Evolutionary conservation across 2,888 invertebrate genomes (phyloP), one percentile per base, ranked within the genome.

Genomic region (Himalopsyche tibetana): DNA sequence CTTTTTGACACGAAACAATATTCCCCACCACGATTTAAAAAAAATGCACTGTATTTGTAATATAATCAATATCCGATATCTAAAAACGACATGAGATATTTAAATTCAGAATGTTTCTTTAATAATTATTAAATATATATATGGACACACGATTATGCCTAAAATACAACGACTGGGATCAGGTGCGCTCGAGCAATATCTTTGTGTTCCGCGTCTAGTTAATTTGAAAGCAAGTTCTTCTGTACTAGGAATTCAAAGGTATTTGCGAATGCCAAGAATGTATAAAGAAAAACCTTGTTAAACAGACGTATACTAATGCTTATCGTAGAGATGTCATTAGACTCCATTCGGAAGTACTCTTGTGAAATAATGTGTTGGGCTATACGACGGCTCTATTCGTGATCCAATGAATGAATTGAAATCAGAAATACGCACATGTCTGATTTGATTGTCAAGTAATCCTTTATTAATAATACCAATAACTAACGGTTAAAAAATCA

Each of bases 171-270:
- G 63, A 15, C 19, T 63, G 63, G 63, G 63, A 63, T 9, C 63
- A 63, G 63, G 63, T 63, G 63, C 15, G 19, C 63, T n/a, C 63
- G 19, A 63, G 63, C 63, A 63, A 63, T 63, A 63, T 63, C 19
- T 63, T 63, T 63, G 19, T 15, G 63, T 63, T 19, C 63, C 63
- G 5, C 19, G 63, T 63, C 63, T 63, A 28, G 63, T 63, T 63
- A 63, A 63, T 63, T 63, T 63, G n/a, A 63, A 63, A 63, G 19
- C 11, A 63, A 63, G 63, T 63, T 19, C 19, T 28, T 5, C 28
- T 28, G 28, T 28, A 28, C 28, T 28, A 28, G 63, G 8, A 19
- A 63, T 63, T 28, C 19, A 63, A 63, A 63, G 63, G 28, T 63
- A 63, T 63, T 63, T 63, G 19, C 19, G 63, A 63, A 63, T 63